Evolutionary conservation across 2,797 vertebrate species (phyloP).

Genomic region (Sebastes matsubarae): DNA sequence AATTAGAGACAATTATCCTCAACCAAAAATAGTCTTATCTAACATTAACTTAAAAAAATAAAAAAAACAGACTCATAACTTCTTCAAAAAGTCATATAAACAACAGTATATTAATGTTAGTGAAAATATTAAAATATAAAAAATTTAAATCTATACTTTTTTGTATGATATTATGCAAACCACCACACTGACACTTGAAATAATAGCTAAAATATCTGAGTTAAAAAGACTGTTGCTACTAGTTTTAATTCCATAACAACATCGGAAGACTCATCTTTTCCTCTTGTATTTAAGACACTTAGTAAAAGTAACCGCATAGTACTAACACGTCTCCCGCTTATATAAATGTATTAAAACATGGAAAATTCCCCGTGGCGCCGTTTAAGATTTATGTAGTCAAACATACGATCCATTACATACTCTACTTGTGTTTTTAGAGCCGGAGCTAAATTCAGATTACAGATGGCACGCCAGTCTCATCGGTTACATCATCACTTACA

Average conservation of each 20-base stretch:
- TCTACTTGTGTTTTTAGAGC: conserved; percentile 31
- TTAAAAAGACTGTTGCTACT: neutral
- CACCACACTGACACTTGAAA: neutral
- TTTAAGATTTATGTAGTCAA: conserved; percentile 39
- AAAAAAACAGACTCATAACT: neutral
- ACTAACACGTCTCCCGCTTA: neutral
- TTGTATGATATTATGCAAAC: neutral
- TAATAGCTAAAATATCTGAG: neutral
- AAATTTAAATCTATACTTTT: neutral
- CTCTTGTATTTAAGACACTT: neutral
- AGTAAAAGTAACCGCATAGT: neutral
- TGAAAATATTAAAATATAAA: neutral
- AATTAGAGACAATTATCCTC: neutral
- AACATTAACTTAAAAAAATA: neutral
- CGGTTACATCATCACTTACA: conserved; percentile 29
- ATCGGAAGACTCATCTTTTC: neutral
- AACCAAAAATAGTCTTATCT: neutral
- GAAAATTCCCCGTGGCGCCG: conserved; percentile 4
- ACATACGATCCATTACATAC: conserved; percentile 38
- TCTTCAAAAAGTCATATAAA: neutral
- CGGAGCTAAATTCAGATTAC: conserved; percentile 48
- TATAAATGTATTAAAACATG: conserved; percentile 32
- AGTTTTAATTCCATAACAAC: neutral
- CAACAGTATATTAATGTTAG: neutral
- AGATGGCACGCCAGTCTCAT: conserved; percentile 38